Evolutionary conservation across 2,797 vertebrate species (phyloP).

Genomic region (Melanotaenia nigrans): DNA sequence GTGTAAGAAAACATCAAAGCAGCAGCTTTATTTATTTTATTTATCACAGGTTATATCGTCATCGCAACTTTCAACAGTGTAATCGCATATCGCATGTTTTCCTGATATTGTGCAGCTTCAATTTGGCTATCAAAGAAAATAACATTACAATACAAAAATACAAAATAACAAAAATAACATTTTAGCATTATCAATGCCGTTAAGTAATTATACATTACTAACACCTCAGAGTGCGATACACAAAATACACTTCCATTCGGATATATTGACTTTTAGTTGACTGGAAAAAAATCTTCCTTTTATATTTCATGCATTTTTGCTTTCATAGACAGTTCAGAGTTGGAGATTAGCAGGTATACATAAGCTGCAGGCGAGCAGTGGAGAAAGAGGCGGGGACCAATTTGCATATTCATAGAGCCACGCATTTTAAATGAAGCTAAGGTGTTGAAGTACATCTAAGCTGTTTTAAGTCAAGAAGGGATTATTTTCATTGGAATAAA

Average conservation of each 20-base stretch:
- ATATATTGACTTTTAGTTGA: slow-evolving; percentile 1
- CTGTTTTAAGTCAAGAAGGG: slow-evolving; percentile 27
- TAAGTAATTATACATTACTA: neutral
- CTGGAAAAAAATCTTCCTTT: neutral
- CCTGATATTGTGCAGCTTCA: too few species aligned
- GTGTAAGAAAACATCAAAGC: too few species aligned
- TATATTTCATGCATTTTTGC: neutral
- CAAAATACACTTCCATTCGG: neutral
- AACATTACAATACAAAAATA: too few species aligned
- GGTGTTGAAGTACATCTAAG: slow-evolving; percentile 34
- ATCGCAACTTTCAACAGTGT: too few species aligned
- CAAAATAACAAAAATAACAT: neutral
- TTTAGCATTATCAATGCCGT: neutral
- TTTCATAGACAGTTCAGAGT: neutral
- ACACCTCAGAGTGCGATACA: neutral
- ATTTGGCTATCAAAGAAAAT: neutral
- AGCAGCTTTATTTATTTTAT: too few species aligned
- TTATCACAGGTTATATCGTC: too few species aligned
- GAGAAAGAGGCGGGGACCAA: slow-evolving; percentile 12
- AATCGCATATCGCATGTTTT: too few species aligned
- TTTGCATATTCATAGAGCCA: slow-evolving; percentile 29
- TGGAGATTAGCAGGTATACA: slow-evolving; percentile 9
- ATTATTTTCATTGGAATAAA: slow-evolving; percentile 4
- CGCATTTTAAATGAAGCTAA: slow-evolving; percentile 25
- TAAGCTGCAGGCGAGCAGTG: slow-evolving; percentile 1